Evolutionary conservation across 1,140 invertebrate species (phyloP).

Genomic region (Spodoptera frugiperda): DNA sequence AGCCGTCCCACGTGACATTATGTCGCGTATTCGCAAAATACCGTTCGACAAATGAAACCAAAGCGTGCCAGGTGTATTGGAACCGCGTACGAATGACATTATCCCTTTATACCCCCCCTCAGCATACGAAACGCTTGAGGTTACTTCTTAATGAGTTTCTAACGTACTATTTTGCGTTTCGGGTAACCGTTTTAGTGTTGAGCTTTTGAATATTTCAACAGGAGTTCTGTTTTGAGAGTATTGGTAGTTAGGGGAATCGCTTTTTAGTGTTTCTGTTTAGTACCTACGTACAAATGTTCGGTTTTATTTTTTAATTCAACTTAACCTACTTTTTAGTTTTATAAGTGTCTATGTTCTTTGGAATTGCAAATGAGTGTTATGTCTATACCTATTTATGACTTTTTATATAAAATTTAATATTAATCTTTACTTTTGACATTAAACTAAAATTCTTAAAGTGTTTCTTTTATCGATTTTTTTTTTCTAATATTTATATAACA

Average conservation of each 20-base stretch:
- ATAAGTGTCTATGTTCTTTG: too few relatives aligned
- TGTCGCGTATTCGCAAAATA: conserved; percentile 32
- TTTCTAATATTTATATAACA: too few relatives aligned
- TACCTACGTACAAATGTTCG: too few relatives aligned
- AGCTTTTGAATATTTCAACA: neutral
- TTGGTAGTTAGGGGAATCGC: neutral
- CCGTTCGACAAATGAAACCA: conserved; percentile 24
- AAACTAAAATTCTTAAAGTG: too few relatives aligned
- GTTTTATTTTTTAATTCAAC: too few relatives aligned
- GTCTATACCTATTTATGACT: too few relatives aligned
- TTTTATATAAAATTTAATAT: too few relatives aligned
- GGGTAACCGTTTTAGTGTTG: neutral
- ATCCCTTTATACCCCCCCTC: conserved; percentile 23
- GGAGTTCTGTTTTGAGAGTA: neutral
- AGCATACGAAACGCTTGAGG: conserved; percentile 32
- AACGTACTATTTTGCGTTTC: conserved; percentile 37
- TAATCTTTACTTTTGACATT: too few relatives aligned
- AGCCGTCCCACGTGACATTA: conserved; percentile 24
- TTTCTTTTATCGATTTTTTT: too few relatives aligned
- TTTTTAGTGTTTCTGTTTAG: too few relatives aligned
- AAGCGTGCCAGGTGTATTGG: conserved; percentile 25
- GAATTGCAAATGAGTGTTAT: too few relatives aligned
- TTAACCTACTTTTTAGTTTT: too few relatives aligned
- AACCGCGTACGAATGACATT: conserved; percentile 40
- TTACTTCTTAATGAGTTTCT: conserved; percentile 41